Evolutionary conservation across 2,888 invertebrate species (phyloP).

Genomic region (Agonopterix arenella): DNA sequence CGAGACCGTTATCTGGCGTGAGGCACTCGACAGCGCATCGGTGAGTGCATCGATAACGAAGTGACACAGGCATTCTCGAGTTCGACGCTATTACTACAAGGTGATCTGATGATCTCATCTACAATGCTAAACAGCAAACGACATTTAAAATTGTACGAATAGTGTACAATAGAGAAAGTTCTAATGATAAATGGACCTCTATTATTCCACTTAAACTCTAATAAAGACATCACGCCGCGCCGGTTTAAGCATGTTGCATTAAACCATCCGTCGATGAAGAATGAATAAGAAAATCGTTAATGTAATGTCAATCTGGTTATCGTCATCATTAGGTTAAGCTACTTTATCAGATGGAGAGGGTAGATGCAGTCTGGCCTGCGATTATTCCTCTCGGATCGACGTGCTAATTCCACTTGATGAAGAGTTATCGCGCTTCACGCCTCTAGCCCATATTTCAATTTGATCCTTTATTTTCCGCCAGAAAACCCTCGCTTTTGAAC

Average conservation of each 20-base stretch:
- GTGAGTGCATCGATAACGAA: slow-evolving; percentile 46
- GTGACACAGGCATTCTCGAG: slow-evolving; percentile 20
- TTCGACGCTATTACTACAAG: slow-evolving; percentile 6
- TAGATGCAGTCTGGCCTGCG: slow-evolving; percentile 13
- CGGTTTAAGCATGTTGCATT: slow-evolving; percentile 16
- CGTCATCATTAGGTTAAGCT: slow-evolving; percentile 18
- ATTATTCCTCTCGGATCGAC: slow-evolving; percentile 15
- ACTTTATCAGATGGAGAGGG: slow-evolving; percentile 10
- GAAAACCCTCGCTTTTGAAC: slow-evolving; percentile 22
- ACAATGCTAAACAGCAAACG: slow-evolving; percentile 9
- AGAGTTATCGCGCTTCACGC: slow-evolving; percentile 25
- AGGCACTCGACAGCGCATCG: slow-evolving; percentile 38
- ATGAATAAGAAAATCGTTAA: slow-evolving; percentile 14
- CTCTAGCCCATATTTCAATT: slow-evolving; percentile 19
- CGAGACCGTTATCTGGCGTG: slow-evolving; percentile 52
- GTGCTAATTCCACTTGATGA: slow-evolving; percentile 23
- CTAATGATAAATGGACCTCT: slow-evolving; percentile 32
- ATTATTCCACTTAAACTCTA: slow-evolving; percentile 27
- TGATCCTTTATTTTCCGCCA: slow-evolving; percentile 27
- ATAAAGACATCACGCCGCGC: slow-evolving; percentile 38
- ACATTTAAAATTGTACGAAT: slow-evolving; percentile 10
- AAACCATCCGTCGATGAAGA: slow-evolving; percentile 28
- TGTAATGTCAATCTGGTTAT: slow-evolving; percentile 19
- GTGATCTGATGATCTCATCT: slow-evolving; percentile 4
- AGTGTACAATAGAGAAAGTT: slow-evolving; percentile 19